These are phyloP conservation scores for Sycophila sp. DNA, from an alignment of 1,140 invertebrate genomes.

Conservation along the genomic window DNA sequence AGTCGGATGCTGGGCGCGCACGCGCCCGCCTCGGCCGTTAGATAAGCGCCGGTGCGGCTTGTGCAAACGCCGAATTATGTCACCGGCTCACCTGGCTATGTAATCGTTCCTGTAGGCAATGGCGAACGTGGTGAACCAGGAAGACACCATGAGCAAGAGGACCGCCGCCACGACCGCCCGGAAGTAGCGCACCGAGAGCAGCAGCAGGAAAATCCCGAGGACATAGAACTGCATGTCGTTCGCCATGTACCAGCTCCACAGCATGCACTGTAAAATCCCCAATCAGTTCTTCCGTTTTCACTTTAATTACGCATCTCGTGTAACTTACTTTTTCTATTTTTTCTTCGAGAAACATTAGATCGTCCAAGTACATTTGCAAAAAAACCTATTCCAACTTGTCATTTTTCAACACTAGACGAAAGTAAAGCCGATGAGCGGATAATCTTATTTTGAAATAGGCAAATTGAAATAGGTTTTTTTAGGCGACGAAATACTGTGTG, in stretches of 20 bases:
- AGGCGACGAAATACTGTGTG: too few relatives aligned
- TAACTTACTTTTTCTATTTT: too few relatives aligned
- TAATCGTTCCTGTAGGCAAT: conserved; percentile 81
- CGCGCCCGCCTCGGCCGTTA: not conserved
- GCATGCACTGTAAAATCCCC: conserved; percentile 80
- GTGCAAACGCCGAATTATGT: conserved; percentile 2
- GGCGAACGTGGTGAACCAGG: conserved; percentile 79
- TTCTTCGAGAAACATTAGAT: too few relatives aligned
- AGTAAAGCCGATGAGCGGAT: too few relatives aligned
- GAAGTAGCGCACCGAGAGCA: conserved; percentile 80
- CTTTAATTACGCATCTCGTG: too few relatives aligned
- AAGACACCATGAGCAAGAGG: conserved; percentile 73
- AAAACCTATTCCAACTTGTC: too few relatives aligned
- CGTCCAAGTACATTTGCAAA: too few relatives aligned
- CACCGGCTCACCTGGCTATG: conserved; percentile 70
- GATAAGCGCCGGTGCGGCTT: not conserved
- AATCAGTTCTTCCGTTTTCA: too few relatives aligned
- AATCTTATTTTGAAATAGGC: too few relatives aligned
- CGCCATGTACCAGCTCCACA: conserved; percentile 92
- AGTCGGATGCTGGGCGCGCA: not conserved
- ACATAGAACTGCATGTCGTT: conserved; percentile 92
- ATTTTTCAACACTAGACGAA: too few relatives aligned
- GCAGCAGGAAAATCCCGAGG: conserved; percentile 76
- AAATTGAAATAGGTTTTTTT: too few relatives aligned
- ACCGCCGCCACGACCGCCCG: conserved; percentile 50